These are phyloP conservation scores for Cettia cetti DNA, from an alignment of 2,113 vertebrate genomes.

Conservation along the genomic window DNA sequence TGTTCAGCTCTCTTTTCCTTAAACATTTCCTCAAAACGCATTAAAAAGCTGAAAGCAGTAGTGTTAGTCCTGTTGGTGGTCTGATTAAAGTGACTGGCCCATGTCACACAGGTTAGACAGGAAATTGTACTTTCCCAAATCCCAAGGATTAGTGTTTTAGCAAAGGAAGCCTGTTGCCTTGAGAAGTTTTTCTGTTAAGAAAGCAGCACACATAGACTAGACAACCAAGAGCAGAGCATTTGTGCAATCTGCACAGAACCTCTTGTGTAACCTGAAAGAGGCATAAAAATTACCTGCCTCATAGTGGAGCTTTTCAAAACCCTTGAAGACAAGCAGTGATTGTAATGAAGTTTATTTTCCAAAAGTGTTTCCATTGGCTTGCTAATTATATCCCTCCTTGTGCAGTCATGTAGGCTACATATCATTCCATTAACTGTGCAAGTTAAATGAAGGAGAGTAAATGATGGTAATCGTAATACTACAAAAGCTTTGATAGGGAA, in stretches of 20 bases:
- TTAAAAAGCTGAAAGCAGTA: not conserved
- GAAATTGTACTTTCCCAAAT: not conserved
- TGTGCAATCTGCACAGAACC: not conserved
- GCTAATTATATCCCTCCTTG: not conserved
- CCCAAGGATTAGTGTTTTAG: not conserved
- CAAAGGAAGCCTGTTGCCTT: not conserved
- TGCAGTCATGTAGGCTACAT: not conserved
- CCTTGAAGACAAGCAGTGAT: not conserved
- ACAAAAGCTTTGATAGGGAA: conserved; percentile 17
- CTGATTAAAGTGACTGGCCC: not conserved
- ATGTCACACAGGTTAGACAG: not conserved
- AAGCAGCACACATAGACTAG: not conserved
- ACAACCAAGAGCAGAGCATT: not conserved
- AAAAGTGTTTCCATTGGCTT: not conserved
- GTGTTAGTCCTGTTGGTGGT: not conserved
- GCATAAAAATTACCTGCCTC: not conserved
- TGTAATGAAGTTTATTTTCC: not conserved
- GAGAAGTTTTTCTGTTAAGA: not conserved
- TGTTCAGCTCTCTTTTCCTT: not conserved
- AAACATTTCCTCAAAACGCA: not conserved
- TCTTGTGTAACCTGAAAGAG: not conserved
- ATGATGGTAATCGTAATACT: not conserved
- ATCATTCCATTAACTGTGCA: not conserved
- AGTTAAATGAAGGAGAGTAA: conserved; percentile 34
- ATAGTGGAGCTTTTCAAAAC: not conserved